Conservation (phyloP, 2,797 vertebrate genomes). For the Phylloscopus collybita region DNA sequence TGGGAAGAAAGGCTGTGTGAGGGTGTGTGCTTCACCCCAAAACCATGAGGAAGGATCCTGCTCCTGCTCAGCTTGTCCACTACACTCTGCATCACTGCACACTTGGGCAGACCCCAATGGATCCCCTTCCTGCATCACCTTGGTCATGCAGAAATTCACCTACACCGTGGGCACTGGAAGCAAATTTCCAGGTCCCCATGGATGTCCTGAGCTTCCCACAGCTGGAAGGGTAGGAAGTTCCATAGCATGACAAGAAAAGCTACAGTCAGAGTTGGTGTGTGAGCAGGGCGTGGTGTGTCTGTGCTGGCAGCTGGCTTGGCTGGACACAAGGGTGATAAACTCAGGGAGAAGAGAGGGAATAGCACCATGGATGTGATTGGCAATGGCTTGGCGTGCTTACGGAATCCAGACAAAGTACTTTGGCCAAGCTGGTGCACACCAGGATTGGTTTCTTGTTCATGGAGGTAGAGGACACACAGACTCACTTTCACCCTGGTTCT, state of each 20-base stretch:
- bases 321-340: not conserved
- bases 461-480: not conserved
- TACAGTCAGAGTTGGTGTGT: not conserved
- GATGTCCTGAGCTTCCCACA: not conserved
- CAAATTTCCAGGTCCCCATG: not conserved
- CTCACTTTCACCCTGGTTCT: not conserved
- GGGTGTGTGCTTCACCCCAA: not conserved
- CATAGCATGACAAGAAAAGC: not conserved
- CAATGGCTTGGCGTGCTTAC: not conserved
- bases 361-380: not conserved
- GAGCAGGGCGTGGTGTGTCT: not conserved
- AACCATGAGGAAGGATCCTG: not conserved
- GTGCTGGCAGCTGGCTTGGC: not conserved
- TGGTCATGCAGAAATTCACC: not conserved
- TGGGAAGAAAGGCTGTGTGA: not conserved
- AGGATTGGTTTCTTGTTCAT: not conserved
- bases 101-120: fast-evolving
- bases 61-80: not conserved
- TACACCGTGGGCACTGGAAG: not conserved
- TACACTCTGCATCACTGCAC: not conserved
- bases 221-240: not conserved
- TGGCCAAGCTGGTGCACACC: not conserved
- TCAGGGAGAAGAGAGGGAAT: not conserved
- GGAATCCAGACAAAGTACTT: not conserved
- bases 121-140: not conserved